Evolutionary conservation across 2,113 vertebrate genomes (phyloP).

Genomic region (Phasianus colchicus): DNA sequence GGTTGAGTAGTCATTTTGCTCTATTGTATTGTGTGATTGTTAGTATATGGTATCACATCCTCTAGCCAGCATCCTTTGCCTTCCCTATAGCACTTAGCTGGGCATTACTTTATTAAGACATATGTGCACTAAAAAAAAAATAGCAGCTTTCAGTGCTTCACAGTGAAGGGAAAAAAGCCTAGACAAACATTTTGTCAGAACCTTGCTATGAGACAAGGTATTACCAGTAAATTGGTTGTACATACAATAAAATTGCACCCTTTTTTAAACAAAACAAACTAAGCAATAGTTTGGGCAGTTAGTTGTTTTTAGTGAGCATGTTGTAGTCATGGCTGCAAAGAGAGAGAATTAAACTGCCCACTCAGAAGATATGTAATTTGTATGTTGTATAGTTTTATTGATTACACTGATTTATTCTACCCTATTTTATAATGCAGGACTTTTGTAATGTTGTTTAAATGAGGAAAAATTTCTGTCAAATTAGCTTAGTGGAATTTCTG

Average conservation of each 20-base stretch:
- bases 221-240: constrained; percentile 95
- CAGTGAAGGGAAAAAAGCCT: constrained; percentile 95
- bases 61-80: constrained; percentile 87
- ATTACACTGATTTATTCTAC: constrained; percentile 99
- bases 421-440: constrained; percentile 99
- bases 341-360: constrained; percentile 84
- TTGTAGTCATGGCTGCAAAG: constrained; percentile 89
- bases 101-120: constrained; percentile 97
- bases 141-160: constrained; percentile 94
- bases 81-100: constrained; percentile 94
- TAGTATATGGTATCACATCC: constrained; percentile 86
- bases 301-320: constrained; percentile 90
- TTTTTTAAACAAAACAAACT: constrained; percentile 92
- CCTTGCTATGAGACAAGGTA: constrained; percentile 90
- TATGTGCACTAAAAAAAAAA: constrained; percentile 98
- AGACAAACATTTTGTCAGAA: constrained; percentile 95
- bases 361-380: constrained; percentile 92
- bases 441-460: constrained; percentile 99
- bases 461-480: constrained; percentile 92
- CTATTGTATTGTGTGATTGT: constrained; percentile 88
- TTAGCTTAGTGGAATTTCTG: constrained; percentile 98
- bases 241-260: constrained; percentile 94
- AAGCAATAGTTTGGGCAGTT: constrained; percentile 99
- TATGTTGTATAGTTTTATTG: constrained; percentile 99
- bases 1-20: constrained; percentile 89